These are phyloP conservation scores for Drosophila mulleri DNA, from an alignment of 2,888 invertebrate species.

Conservation along the genomic window DNA sequence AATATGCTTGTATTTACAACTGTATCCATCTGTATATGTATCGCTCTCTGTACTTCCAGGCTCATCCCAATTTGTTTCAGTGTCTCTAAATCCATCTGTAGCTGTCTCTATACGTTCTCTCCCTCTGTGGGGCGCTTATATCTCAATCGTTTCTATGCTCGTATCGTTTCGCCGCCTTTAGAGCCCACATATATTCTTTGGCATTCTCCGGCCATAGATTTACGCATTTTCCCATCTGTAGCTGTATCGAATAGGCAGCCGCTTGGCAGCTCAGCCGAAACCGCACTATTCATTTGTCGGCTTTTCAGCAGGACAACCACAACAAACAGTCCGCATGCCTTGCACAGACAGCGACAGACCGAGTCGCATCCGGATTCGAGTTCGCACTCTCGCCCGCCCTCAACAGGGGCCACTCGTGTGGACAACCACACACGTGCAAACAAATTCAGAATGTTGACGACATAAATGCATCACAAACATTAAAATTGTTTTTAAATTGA, in stretches of 20 bases:
- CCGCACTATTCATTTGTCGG: slow-evolving; percentile 59
- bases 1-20: neutral
- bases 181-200: neutral
- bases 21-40: neutral
- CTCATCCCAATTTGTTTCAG: neutral
- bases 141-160: neutral
- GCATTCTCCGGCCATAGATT: neutral
- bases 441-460: slow-evolving; percentile 35
- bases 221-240: neutral
- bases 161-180: neutral
- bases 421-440: slow-evolving; percentile 21
- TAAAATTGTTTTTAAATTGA: slow-evolving; percentile 60
- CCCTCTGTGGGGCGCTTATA: neutral
- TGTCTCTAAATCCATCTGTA: neutral
- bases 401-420: slow-evolving; percentile 15
- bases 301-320: slow-evolving; percentile 63
- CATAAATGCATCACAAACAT: slow-evolving; percentile 55
- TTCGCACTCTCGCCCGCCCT: slow-evolving; percentile 6
- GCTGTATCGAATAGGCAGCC: neutral
- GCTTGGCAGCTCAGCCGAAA: slow-evolving; percentile 26
- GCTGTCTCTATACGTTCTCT: too few relatives aligned
- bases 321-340: slow-evolving; percentile 54
- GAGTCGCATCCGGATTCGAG: slow-evolving; percentile 1
- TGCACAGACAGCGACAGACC: slow-evolving; percentile 1
- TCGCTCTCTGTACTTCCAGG: neutral